Percentiles rank a stretch among this genome's conserved stretches.
Conservation (phyloP, 2,888 invertebrate species). For the Perithous albicinctus region DNA sequence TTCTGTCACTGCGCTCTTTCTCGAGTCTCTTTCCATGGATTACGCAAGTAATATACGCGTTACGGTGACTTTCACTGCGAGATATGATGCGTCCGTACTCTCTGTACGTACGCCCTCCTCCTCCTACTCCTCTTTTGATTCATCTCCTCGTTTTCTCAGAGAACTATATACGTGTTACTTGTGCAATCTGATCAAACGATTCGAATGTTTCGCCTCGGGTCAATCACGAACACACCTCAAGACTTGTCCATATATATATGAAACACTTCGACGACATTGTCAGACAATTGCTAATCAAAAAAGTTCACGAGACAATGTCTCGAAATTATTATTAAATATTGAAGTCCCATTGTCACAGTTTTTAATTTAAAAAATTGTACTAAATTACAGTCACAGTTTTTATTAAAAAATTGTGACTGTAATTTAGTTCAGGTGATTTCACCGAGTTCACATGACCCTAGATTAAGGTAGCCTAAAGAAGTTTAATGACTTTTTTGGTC, state of each 20-base stretch:
- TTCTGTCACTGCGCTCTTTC: constrained; percentile 46
- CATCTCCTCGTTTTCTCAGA: neutral
- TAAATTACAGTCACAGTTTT: too few relatives aligned
- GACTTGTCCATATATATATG: neutral
- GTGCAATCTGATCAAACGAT: constrained; percentile 49
- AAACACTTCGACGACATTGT: too few relatives aligned
- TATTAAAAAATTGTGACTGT: too few relatives aligned
- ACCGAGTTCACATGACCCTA: too few relatives aligned
- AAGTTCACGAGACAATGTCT: too few relatives aligned
- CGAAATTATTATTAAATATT: too few relatives aligned
- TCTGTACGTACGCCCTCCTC: constrained; percentile 39
- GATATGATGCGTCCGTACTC: constrained; percentile 60
- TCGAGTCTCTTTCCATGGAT: constrained; percentile 54
- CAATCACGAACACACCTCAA: neutral
- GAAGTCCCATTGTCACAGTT: too few relatives aligned
- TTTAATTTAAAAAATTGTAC: too few relatives aligned
- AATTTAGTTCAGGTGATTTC: too few relatives aligned
- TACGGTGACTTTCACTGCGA: constrained; percentile 66
- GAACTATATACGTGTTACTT: constrained; percentile 32
- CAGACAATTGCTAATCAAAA: neutral
- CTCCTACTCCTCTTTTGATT: constrained; percentile 43
- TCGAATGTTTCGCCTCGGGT: constrained; percentile 6
- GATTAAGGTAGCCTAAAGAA: too few relatives aligned
- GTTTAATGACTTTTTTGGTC: too few relatives aligned
- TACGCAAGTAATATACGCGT: constrained; percentile 59